These are phyloP conservation scores for Dyspetes luteomarginatus DNA, from an alignment of 2,888 invertebrate species.

Conservation along the genomic window DNA sequence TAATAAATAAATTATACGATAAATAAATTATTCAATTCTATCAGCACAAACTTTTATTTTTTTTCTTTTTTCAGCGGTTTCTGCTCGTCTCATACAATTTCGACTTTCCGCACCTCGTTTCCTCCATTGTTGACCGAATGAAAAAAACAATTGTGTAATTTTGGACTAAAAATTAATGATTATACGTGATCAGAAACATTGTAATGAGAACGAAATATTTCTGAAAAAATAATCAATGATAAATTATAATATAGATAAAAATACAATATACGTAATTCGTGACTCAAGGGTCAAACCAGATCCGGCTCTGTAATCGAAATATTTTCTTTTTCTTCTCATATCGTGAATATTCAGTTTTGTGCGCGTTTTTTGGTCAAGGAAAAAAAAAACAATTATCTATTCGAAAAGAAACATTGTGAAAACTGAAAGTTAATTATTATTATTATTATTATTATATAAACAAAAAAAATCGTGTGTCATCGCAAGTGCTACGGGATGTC, in stretches of 20 bases:
- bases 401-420: background rate
- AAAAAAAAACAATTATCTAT: background rate
- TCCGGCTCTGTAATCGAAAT: background rate
- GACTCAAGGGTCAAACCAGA: conserved; percentile 21
- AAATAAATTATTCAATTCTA: too few relatives aligned
- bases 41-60: too few relatives aligned
- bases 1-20: too few relatives aligned
- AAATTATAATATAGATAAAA: background rate
- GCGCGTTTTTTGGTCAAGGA: too few relatives aligned
- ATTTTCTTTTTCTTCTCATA: background rate
- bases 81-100: too few relatives aligned
- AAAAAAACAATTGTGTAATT: background rate
- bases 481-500: conserved; percentile 40
- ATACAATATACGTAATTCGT: conserved; percentile 6
- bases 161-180: background rate
- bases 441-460: background rate
- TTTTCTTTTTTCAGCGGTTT: too few relatives aligned
- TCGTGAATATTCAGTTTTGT: background rate
- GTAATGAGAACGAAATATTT: background rate
- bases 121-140: too few relatives aligned
- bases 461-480: background rate
- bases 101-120: too few relatives aligned
- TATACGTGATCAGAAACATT: background rate
- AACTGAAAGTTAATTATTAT: background rate
- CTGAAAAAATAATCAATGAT: background rate